Evolutionary conservation across 2,113 vertebrate genomes (phyloP), one percentile per base, ranked within the genome.

Genomic region (Prunella himalayana): DNA sequence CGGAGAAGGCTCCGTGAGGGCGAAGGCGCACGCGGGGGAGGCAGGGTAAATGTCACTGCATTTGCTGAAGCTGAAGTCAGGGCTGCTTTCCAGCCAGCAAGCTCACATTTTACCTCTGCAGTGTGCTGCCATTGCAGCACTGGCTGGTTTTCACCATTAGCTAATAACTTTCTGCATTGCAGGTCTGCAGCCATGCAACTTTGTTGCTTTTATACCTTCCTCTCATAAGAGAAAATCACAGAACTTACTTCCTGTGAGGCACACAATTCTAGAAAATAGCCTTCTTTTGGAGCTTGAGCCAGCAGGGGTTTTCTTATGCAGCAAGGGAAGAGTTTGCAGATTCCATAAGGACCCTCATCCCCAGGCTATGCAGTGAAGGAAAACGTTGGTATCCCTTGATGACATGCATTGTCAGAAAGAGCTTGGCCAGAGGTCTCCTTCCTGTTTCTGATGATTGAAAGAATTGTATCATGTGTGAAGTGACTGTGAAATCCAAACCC

Each of bases 21-120:
- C 0, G 0, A 91, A 84, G 70, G 68, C 0, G 0, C 25, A 1
- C 24, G 56, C 0, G 0, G 73, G 47, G 77, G 30, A 54, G 51
- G 70, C 79, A 92, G 42, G 49, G 45, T 88, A 85, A 95, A 93
- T 93, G 90, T 90, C 66, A 65, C 13, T 53, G 88, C 61, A 2
- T 76, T 85, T 82, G n/a, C 90, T 91, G 54, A 60, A 68, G 65
- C 66, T 85, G 78, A 45, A 82, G 86, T 45, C 54, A 23, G 66
- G 82, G 75, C 70, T 81, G 63, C 90, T 92, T 93, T 93, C 68
- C 90, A 92, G 75, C 45, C 82, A 90, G 90, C 49, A 77, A 68
- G 53, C 45, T 63, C 64, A 56, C 57, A 19, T 51, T 85, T 94
- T 49, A 56, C 70, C 49, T 91, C 78, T 76, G 90, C 94, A 91